Evolutionary conservation across 2,888 invertebrate genomes (phyloP).

Genomic region (Mythimna lalbum): DNA sequence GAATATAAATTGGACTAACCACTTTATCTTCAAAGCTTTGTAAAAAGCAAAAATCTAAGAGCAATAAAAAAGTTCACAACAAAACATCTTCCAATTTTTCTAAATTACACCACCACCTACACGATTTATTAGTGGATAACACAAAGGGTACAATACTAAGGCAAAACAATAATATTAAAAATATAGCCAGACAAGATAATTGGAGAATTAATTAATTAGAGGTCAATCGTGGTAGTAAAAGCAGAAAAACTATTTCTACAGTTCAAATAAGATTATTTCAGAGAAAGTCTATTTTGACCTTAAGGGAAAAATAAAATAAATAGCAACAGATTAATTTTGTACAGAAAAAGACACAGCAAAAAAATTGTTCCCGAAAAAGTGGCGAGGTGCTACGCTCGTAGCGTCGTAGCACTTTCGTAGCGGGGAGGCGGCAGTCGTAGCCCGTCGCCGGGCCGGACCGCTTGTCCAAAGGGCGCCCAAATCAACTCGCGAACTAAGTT

Average conservation of each 20-base stretch:
- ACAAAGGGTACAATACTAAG: neutral
- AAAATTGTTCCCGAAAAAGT: conserved; percentile 21
- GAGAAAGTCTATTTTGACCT: conserved; percentile 20
- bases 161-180: neutral
- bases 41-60: neutral
- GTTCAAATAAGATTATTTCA: neutral
- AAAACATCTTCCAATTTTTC: neutral
- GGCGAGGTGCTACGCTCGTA: conserved; percentile 35
- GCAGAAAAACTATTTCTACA: neutral
- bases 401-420: conserved; percentile 58
- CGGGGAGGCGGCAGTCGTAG: conserved; percentile 76
- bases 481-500: conserved; percentile 78
- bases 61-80: neutral
- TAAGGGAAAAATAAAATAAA: conserved; percentile 11
- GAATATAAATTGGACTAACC: neutral
- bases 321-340: conserved; percentile 22
- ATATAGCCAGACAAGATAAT: neutral
- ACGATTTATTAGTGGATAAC: no score
- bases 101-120: neutral
- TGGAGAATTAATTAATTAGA: conserved; percentile 2
- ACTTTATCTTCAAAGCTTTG: neutral
- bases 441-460: conserved; percentile 70
- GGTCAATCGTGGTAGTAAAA: neutral
- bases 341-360: conserved; percentile 10
- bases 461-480: conserved; percentile 64